Evolutionary conservation across 2,113 vertebrate species (phyloP).

Genomic region (Percopsis transmontana): DNA sequence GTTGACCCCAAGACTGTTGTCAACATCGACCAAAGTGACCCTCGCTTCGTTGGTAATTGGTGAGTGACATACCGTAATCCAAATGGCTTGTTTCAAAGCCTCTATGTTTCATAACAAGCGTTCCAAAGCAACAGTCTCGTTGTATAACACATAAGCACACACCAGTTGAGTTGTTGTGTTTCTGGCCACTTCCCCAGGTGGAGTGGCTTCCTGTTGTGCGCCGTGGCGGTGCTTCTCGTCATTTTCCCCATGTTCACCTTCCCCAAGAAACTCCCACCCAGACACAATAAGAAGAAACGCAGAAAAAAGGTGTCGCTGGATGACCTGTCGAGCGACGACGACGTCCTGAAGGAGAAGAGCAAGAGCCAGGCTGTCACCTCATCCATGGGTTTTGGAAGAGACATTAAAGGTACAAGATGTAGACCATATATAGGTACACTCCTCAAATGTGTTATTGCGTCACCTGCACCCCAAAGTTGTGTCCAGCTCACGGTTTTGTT

Average conservation of each 20-base stretch:
- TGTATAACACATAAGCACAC: too few species aligned
- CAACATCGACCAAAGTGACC: slow-evolving; percentile 93
- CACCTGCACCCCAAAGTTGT: too few species aligned
- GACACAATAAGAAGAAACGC: slow-evolving; percentile 93
- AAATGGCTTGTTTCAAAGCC: neutral
- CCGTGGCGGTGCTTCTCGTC: slow-evolving; percentile 95
- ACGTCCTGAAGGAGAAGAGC: slow-evolving; percentile 92
- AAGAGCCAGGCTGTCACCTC: slow-evolving; percentile 83
- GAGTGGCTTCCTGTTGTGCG: slow-evolving; percentile 97
- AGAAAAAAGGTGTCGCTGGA: slow-evolving; percentile 85
- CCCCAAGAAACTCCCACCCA: slow-evolving; percentile 96
- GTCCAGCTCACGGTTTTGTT: too few species aligned
- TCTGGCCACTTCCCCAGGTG: slow-evolving; percentile 79
- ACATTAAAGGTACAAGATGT: slow-evolving; percentile 92
- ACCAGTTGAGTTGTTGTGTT: neutral
- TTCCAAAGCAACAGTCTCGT: too few species aligned
- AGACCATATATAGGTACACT: too few species aligned
- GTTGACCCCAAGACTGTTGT: slow-evolving; percentile 89
- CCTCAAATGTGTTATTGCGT: too few species aligned
- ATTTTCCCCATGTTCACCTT: slow-evolving; percentile 99
- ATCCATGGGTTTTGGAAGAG: slow-evolving; percentile 93
- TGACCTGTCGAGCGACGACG: slow-evolving; percentile 86
- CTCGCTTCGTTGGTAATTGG: slow-evolving; percentile 98
- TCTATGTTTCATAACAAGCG: too few species aligned
- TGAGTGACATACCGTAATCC: slow-evolving; percentile 70